Percentiles rank a stretch among this genome's conserved stretches.
These are phyloP conservation scores for Philypnodon macrostomus DNA, from an alignment of 2,797 vertebrate genomes.

Conservation along the genomic window DNA sequence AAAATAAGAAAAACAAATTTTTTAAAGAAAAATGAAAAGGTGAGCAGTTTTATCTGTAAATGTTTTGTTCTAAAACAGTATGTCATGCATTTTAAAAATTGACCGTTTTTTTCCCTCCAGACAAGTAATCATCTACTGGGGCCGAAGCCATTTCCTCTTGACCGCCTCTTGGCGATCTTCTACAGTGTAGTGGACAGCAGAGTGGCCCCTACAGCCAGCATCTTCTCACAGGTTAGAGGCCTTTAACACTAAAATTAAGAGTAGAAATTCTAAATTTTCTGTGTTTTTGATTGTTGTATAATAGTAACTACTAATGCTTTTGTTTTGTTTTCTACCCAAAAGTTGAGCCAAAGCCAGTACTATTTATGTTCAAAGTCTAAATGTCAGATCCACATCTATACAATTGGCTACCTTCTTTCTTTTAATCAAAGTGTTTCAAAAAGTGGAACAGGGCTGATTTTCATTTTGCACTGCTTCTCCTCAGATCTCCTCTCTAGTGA, in stretches of 20 bases:
- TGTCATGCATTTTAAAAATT: not conserved
- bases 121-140: conserved; percentile 96
- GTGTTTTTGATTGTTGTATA: not conserved
- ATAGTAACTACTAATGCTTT: too few relatives aligned
- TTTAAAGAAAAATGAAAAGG: conserved; percentile 96
- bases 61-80: not conserved
- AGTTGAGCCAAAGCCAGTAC: conserved; percentile 14
- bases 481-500: conserved; percentile 81
- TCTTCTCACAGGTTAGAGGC: conserved; percentile 91
- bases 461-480: conserved; percentile 3
- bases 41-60: conserved; percentile 40
- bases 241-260: too few relatives aligned
- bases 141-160: conserved; percentile 92
- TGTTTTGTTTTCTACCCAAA: too few relatives aligned
- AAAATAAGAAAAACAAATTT: conserved; percentile 93
- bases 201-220: conserved; percentile 91
- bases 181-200: conserved; percentile 95
- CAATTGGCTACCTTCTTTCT: conserved; percentile 16
- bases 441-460: conserved; percentile 23
- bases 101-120: conserved; percentile 61
- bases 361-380: conserved; percentile 39
- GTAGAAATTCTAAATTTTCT: too few relatives aligned
- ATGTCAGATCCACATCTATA: conserved; percentile 38
- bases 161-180: conserved; percentile 92
- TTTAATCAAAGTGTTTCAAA: conserved; percentile 31